phyloP scores from a whole-genome alignment of 2,113 vertebrate genomes.

The Scatophagus argus region DNA sequence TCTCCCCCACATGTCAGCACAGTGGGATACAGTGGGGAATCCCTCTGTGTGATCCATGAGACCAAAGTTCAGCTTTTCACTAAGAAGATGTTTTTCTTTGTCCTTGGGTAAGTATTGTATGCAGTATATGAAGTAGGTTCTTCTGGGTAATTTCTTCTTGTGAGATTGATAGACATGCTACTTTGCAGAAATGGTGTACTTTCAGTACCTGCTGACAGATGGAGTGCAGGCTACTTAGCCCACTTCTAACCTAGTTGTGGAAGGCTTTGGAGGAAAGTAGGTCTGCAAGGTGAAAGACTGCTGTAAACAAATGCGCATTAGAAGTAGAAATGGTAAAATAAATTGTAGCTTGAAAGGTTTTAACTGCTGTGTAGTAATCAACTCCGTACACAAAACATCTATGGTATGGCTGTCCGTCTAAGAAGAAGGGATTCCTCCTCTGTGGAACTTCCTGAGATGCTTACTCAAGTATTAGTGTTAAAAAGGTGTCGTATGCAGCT shows the following conservation, averaged over 20 bases:
- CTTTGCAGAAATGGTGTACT: conserved; percentile 30
- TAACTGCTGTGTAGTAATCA: not conserved
- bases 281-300: not conserved
- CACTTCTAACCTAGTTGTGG: conserved; percentile 17
- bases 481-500: not conserved
- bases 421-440: not conserved
- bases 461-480: no score
- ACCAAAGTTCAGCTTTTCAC: conserved; percentile 61
- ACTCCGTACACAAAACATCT: not conserved
- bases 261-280: not conserved
- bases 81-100: conserved; percentile 17
- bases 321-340: not conserved
- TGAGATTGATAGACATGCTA: conserved; percentile 14
- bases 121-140: conserved; percentile 12
- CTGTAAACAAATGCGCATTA: not conserved
- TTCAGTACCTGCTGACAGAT: conserved; percentile 66
- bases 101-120: conserved; percentile 20
- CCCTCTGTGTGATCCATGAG: conserved; percentile 53
- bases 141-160: conserved; percentile 13
- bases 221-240: conserved; percentile 54
- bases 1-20: conserved; percentile 75
- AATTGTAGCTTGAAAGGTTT: not conserved
- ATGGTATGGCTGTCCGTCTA: no score
- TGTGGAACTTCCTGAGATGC: not conserved
- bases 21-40: conserved; percentile 67